A percentile compares a stretch with the other conserved stretches of the same genome.
Evolutionary conservation across 2,113 vertebrate genomes (phyloP).

Genomic region (Peromyscus californicus): DNA sequence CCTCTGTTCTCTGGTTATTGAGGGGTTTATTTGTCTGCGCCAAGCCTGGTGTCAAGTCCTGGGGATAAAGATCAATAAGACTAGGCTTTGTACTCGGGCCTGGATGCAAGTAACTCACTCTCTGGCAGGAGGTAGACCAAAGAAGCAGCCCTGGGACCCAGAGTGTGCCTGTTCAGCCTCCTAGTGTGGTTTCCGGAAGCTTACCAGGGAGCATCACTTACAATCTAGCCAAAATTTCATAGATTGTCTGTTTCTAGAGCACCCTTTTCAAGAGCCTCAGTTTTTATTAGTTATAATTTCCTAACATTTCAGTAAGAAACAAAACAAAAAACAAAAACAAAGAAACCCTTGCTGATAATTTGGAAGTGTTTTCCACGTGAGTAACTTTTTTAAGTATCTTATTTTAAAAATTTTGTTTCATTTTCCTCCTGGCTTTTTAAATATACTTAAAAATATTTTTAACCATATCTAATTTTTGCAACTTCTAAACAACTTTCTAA

Average conservation of each 20-base stretch:
- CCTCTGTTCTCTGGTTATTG: background rate
- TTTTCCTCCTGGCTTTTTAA: conserved; percentile 51
- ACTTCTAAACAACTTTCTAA: conserved; percentile 76
- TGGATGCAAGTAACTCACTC: background rate
- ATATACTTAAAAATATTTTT: conserved; percentile 72
- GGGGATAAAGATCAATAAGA: background rate
- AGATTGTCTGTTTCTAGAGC: conserved; percentile 53
- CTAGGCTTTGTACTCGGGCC: background rate
- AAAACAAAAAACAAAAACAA: background rate
- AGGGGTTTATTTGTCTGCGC: background rate
- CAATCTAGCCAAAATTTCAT: background rate
- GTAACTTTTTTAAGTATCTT: background rate
- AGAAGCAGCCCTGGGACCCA: background rate
- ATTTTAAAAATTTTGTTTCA: background rate
- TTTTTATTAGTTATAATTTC: conserved; percentile 67
- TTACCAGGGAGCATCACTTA: background rate
- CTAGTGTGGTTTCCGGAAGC: background rate
- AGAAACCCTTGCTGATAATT: conserved; percentile 53
- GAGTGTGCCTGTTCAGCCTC: background rate
- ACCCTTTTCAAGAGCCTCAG: background rate
- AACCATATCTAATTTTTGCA: conserved; percentile 74
- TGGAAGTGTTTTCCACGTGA: conserved; percentile 47
- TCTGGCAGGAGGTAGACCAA: background rate
- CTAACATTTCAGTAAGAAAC: conserved; percentile 26
- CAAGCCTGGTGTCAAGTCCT: background rate